phyloP scores from a whole-genome alignment of 2,113 vertebrate species.

The Larimichthys polyactis region DNA sequence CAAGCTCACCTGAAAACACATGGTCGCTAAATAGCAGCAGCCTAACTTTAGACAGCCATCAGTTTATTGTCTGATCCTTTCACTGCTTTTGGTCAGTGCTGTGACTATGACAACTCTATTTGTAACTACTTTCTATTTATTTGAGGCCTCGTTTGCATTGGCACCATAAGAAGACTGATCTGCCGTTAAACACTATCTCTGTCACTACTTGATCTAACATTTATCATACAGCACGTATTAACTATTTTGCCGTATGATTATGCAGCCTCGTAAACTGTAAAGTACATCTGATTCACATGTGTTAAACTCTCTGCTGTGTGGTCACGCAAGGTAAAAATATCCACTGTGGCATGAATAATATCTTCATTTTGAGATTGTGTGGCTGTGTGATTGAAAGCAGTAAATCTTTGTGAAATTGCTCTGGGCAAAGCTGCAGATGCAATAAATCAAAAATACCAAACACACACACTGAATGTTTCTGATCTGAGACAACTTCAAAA shows the following conservation, averaged over 20 bases:
- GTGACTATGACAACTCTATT: not conserved
- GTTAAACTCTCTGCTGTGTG: slow-evolving; percentile 15
- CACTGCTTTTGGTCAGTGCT: not conserved
- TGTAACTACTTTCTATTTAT: not conserved
- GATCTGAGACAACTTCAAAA: slow-evolving; percentile 43
- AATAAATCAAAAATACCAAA: slow-evolving; percentile 60
- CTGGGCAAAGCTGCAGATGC: slow-evolving; percentile 31
- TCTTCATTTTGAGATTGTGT: slow-evolving; percentile 24
- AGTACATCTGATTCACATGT: not conserved
- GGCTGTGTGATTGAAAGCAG: slow-evolving; percentile 10
- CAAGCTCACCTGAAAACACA: too few species aligned
- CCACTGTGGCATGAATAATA: slow-evolving; percentile 9
- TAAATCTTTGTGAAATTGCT: slow-evolving; percentile 39
- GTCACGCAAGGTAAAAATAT: slow-evolving; percentile 8
- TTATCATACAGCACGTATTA: not conserved
- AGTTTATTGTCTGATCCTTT: not conserved
- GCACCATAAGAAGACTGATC: not conserved
- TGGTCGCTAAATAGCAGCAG: too few species aligned
- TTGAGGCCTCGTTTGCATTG: not conserved
- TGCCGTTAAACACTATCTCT: not conserved
- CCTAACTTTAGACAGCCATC: too few species aligned
- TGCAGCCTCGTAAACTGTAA: not conserved
- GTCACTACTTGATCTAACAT: not conserved
- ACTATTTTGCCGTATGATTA: not conserved
- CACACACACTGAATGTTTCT: slow-evolving; percentile 44